Conservation (phyloP, 2,113 vertebrate species). For the Hemiprocne comata region DNA sequence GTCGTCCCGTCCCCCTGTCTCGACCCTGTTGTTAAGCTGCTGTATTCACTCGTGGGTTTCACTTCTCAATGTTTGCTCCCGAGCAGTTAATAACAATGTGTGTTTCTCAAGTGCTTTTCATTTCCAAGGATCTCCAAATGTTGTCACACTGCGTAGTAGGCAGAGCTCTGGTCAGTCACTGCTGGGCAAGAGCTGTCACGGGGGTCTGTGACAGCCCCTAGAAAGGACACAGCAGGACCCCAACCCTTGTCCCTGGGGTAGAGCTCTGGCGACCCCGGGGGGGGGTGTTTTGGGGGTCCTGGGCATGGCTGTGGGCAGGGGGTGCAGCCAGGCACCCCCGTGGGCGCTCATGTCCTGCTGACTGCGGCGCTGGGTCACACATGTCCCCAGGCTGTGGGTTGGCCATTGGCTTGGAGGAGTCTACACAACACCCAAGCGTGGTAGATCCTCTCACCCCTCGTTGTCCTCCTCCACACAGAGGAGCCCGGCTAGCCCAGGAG, state of each 20-base stretch:
- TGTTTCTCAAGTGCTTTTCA: not conserved
- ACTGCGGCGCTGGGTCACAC: not conserved
- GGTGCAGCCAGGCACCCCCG: not conserved
- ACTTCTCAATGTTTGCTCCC: not conserved
- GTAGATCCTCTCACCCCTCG: not conserved
- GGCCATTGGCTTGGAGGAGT: not conserved
- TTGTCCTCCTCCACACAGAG: not conserved
- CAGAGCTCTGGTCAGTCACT: not conserved
- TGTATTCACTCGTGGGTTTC: not conserved
- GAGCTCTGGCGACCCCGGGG: not conserved
- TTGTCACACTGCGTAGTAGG: not conserved
- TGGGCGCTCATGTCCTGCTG: fast-evolving
- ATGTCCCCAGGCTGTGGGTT: fast-evolving
- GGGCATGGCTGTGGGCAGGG: not conserved
- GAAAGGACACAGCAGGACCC: not conserved
- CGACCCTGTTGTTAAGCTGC: not conserved
- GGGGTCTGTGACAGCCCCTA: not conserved
- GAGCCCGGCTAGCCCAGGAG: not conserved
- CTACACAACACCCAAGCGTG: fast-evolving
- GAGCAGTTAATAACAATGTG: not conserved
- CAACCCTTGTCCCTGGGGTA: no score
- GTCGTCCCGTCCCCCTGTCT: not conserved
- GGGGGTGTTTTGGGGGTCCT: not conserved
- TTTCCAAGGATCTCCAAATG: not conserved
- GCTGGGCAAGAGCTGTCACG: not conserved